Percentiles rank a stretch among this genome's conserved stretches.
These are phyloP conservation scores for Pithys albifrons DNA, from an alignment of 2,113 vertebrate genomes.

Conservation along the genomic window DNA sequence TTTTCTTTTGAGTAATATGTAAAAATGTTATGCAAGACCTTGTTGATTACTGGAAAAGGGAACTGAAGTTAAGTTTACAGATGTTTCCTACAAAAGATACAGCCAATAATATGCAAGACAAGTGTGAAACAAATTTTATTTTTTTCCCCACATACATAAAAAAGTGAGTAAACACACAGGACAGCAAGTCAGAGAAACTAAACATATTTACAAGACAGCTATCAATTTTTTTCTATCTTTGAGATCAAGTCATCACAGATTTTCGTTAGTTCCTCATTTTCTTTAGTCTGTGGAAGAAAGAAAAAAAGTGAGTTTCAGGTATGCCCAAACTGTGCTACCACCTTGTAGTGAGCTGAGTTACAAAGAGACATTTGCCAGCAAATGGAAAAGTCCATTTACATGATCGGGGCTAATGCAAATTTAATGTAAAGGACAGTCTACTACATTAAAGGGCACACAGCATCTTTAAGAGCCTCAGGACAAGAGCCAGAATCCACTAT, in stretches of 20 bases:
- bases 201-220: slow-evolving; percentile 43
- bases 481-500: background rate
- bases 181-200: background rate
- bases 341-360: rapidly evolving
- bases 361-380: background rate
- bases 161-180: background rate
- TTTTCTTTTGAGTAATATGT: background rate
- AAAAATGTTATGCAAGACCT: background rate
- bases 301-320: background rate
- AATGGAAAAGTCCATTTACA: background rate
- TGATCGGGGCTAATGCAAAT: background rate
- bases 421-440: background rate
- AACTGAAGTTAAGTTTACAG: background rate
- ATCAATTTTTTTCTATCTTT: slow-evolving; percentile 66
- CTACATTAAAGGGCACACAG: background rate
- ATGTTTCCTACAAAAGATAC: background rate
- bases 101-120: background rate
- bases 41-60: background rate
- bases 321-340: background rate
- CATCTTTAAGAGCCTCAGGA: background rate
- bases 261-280: slow-evolving; percentile 83
- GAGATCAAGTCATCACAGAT: slow-evolving; percentile 83
- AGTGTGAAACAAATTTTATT: slow-evolving; percentile 40
- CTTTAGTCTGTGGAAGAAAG: slow-evolving; percentile 76
- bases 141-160: slow-evolving; percentile 19